These are phyloP conservation scores for Andrena camellia DNA, from an alignment of 2,888 invertebrate genomes.

Conservation along the genomic window DNA sequence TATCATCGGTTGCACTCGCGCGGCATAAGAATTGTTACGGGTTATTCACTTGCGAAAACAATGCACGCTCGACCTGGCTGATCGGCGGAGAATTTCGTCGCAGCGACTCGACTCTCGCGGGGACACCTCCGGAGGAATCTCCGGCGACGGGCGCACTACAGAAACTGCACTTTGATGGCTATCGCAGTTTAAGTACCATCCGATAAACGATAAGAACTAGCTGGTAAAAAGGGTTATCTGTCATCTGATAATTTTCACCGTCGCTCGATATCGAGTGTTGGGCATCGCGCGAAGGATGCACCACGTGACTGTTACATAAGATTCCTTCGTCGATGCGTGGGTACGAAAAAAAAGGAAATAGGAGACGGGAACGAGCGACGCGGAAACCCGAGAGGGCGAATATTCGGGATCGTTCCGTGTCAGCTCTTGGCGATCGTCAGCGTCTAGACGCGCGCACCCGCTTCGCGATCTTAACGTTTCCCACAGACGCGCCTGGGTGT, in stretches of 20 bases:
- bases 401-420: conserved; percentile 26
- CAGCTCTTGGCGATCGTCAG: conserved; percentile 36
- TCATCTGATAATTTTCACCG: conserved; percentile 48
- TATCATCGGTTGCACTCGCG: conserved; percentile 55
- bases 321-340: not conserved
- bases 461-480: conserved; percentile 32
- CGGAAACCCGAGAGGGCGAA: conserved; percentile 12
- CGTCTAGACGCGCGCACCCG: conserved; percentile 44
- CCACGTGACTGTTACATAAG: conserved; percentile 25
- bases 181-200: conserved; percentile 51
- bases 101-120: not conserved
- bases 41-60: conserved; percentile 49
- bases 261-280: conserved; percentile 26
- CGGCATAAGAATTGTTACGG: conserved; percentile 30
- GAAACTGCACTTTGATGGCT: conserved; percentile 49
- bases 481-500: conserved; percentile 2
- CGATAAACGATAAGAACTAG: conserved; percentile 58
- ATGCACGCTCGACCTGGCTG: conserved; percentile 36
- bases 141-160: conserved; percentile 25
- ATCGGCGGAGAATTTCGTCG: conserved; percentile 27
- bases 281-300: conserved; percentile 9
- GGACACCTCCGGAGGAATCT: not conserved
- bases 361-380: not conserved
- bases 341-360: not conserved
- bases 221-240: conserved; percentile 61